Percentiles rank a stretch among this genome's conserved stretches.
These are phyloP conservation scores for Polyommatus iphigenia DNA, from an alignment of 2,888 invertebrate species.

Conservation along the genomic window DNA sequence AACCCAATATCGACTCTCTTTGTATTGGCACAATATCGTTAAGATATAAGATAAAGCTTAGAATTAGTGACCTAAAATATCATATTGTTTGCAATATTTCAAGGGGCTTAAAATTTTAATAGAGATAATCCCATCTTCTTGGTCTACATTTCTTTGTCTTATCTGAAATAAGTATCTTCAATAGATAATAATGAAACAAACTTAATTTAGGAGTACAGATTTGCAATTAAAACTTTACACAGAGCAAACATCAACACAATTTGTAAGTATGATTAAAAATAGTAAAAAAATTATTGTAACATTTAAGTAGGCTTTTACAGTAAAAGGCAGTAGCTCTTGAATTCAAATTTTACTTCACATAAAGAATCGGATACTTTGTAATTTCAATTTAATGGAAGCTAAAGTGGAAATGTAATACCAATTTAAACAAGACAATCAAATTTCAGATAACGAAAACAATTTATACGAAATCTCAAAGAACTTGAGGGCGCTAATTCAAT, in stretches of 20 bases:
- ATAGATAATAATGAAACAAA: not conserved
- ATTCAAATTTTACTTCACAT: not conserved
- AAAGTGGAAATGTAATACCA: conserved; percentile 18
- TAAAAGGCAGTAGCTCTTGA: not conserved
- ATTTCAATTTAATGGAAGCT: conserved; percentile 16
- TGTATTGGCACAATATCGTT: conserved; percentile 13
- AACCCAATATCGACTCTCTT: not conserved
- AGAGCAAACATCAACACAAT: not conserved
- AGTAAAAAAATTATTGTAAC: not conserved
- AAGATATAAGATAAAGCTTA: conserved; percentile 1
- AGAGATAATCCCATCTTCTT: conserved; percentile 1
- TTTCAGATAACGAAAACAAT: conserved; percentile 18
- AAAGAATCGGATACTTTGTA: conserved; percentile 11
- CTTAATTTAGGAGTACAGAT: not conserved
- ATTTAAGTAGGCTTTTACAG: not conserved
- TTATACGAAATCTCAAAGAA: conserved; percentile 28
- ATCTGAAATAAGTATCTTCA: conserved; percentile 4
- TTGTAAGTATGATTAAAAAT: not conserved
- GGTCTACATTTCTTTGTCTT: conserved; percentile 1
- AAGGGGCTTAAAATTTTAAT: conserved; percentile 7
- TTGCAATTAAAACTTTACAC: no score
- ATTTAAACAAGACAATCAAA: conserved; percentile 27
- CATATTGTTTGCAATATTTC: conserved; percentile 3
- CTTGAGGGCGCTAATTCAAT: conserved; percentile 21
- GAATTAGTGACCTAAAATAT: not conserved